Base-by-base conservation (phyloP, 2,888 invertebrate genomes). In the Heliconius erato region DNA sequence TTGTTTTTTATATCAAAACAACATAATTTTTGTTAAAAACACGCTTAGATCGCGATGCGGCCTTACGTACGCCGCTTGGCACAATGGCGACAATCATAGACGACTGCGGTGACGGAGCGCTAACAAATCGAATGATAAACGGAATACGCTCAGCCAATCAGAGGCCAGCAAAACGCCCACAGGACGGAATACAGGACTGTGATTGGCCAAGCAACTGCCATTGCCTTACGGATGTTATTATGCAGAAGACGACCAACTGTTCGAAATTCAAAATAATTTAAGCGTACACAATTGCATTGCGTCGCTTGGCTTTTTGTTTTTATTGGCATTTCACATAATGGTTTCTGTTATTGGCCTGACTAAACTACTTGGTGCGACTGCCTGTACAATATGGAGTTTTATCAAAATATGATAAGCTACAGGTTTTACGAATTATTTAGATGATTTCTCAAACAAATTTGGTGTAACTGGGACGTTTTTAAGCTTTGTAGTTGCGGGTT, bases 41-140 rank as follows among this genome's bases (percentile, higher is more conserved):
- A 90, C 92, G 91, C 14, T 72, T 44, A 72, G 71, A 72, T 89
- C 90, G 91, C 93, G 91, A 93, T 92, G 90, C 91, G 89, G 89
- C 89, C 90, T 83, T 86, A 83, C 87, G 88, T 86, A 91, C 92
- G 91, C 92, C 92, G 94, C 93, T 91, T 89, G 90, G 91, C 89
- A 95, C 95, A 95, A 96, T 95, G 95, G 95, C 94, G 93, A 95
- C 95, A 96, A 95, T 94, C 94, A 93, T 92, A 91, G 93, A 91
- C 93, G 94, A 94, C 94, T 92, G 95, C 94, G 93, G 94, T 91
- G 92, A 91, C 92, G 91, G 91, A 88, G 93, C 93, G 91, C 93
- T 92, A 91, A 93, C 95, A 94, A 96, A 96, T 95, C 94, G 93
- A 94, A 93, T 94, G 94, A 95, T 93, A 94, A 95, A 93, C 92